A percentile compares a stretch with the other conserved stretches of the same genome.
Evolutionary conservation across 2,888 invertebrate species (phyloP).

Genomic region (Ennomos fuscantarius): DNA sequence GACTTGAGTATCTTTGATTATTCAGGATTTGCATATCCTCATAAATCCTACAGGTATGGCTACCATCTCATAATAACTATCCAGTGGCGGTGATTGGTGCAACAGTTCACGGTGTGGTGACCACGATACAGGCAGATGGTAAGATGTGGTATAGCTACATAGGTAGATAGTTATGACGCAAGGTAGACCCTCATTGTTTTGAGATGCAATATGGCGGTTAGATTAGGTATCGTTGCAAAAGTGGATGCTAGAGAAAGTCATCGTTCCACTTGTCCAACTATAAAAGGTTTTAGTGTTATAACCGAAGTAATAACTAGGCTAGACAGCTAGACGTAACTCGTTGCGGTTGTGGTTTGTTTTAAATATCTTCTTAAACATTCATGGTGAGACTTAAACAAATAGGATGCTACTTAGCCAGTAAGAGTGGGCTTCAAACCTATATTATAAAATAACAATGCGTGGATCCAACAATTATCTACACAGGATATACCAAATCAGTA

Average conservation of each 20-base stretch:
- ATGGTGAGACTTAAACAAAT: no score
- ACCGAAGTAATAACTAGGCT: no score
- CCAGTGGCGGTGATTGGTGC: slow-evolving; percentile 44
- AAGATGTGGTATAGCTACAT: slow-evolving; percentile 24
- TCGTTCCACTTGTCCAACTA: slow-evolving; percentile 10
- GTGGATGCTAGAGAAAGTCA: slow-evolving; percentile 10
- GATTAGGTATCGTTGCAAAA: slow-evolving; percentile 17
- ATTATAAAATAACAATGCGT: no score
- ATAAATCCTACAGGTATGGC: slow-evolving; percentile 23
- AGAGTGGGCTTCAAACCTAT: no score
- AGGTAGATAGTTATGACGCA: slow-evolving; percentile 20
- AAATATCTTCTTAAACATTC: no score
- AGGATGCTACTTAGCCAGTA: no score
- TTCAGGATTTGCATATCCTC: neutral
- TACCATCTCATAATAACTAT: slow-evolving; percentile 42
- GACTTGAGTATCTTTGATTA: no score
- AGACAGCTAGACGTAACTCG: no score
- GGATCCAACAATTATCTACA: no score
- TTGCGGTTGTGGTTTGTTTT: no score
- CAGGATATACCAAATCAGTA: no score
- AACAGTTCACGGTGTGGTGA: slow-evolving; percentile 45
- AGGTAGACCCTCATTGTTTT: slow-evolving; percentile 31
- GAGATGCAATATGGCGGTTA: slow-evolving; percentile 18
- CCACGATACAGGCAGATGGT: slow-evolving; percentile 36
- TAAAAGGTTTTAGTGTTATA: neutral